phyloP scores from a whole-genome alignment of 1,140 invertebrate species.

The Sycobia sp. region DNA sequence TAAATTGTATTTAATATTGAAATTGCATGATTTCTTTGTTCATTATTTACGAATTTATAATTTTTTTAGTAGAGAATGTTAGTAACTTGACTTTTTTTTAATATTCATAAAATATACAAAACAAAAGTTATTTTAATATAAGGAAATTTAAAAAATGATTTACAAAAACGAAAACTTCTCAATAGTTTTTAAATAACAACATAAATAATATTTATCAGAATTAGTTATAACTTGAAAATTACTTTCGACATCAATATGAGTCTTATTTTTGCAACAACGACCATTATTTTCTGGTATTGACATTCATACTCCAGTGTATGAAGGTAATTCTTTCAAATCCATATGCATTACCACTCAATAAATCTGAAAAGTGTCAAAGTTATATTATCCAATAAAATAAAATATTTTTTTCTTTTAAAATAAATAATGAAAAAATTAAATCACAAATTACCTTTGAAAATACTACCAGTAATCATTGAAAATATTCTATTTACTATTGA shows the following conservation, averaged over 20 bases:
- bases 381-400: background rate
- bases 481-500: too few relatives aligned
- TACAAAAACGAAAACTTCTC: constrained; percentile 25
- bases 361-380: constrained; percentile 16
- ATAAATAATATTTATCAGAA: constrained; percentile 35
- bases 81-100: constrained; percentile 22
- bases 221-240: constrained; percentile 27
- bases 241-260: constrained; percentile 37
- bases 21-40: constrained; percentile 22
- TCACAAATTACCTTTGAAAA: too few relatives aligned
- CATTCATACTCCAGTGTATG: constrained; percentile 16
- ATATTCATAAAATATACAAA: constrained; percentile 27
- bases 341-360: constrained; percentile 17
- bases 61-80: constrained; percentile 23
- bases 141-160: constrained; percentile 20
- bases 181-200: constrained; percentile 29
- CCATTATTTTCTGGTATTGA: constrained; percentile 28
- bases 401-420: background rate
- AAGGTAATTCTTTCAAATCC: constrained; percentile 31
- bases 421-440: background rate
- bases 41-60: constrained; percentile 27
- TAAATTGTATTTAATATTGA: constrained; percentile 12
- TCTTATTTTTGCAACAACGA: constrained; percentile 29
- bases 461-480: too few relatives aligned
- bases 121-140: constrained; percentile 22